phyloP scores from a whole-genome alignment of 2,113 vertebrate genomes.

The Strix uralensis region DNA sequence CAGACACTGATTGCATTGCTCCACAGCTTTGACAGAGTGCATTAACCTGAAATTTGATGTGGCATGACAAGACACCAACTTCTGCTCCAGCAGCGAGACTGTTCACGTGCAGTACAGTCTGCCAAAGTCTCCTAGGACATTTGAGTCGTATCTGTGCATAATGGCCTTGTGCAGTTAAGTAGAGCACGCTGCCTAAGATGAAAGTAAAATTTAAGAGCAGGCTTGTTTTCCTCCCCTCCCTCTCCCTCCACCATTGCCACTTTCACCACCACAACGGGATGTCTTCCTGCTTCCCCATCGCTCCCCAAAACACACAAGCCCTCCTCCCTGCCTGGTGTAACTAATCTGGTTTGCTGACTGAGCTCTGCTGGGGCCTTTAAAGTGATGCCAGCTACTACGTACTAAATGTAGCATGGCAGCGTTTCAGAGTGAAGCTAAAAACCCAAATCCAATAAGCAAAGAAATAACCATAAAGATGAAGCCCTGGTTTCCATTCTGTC shows the following conservation, averaged over 20 bases:
- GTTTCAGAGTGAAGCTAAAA: constrained; percentile 43
- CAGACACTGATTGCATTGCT: background rate
- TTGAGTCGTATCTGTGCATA: fast-evolving
- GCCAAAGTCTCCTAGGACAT: background rate
- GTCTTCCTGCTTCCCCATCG: background rate
- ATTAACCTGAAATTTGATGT: background rate
- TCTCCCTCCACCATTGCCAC: background rate
- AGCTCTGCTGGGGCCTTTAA: constrained; percentile 50
- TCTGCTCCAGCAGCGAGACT: background rate
- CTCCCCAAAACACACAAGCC: background rate
- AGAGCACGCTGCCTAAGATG: background rate
- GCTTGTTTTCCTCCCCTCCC: background rate
- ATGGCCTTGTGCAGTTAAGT: background rate
- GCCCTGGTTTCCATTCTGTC: constrained; percentile 9
- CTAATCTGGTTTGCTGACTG: constrained; percentile 58
- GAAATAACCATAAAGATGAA: constrained; percentile 51
- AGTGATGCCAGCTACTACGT: constrained; percentile 28
- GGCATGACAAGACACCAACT: background rate
- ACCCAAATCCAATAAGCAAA: constrained; percentile 57
- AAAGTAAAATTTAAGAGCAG: background rate
- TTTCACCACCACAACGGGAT: fast-evolving
- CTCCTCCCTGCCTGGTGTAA: background rate
- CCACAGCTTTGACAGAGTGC: background rate
- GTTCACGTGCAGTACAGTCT: background rate
- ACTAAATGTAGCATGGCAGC: constrained; percentile 37